These are phyloP conservation scores for Vimba vimba DNA, from an alignment of 2,113 vertebrate genomes.

Conservation along the genomic window DNA sequence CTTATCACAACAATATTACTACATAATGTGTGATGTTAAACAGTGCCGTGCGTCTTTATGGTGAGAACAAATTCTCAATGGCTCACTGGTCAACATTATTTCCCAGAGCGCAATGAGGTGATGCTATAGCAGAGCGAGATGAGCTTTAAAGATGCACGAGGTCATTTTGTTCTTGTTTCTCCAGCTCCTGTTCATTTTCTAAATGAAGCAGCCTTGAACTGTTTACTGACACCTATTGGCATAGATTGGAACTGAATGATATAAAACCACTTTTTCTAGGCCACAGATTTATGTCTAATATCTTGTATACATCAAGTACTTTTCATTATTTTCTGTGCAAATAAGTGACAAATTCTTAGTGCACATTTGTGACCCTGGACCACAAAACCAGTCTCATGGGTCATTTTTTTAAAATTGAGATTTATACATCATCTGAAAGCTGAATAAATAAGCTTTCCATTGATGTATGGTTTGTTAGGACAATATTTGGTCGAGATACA, in stretches of 20 bases:
- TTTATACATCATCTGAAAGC: too few species aligned
- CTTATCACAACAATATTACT: constrained; percentile 30
- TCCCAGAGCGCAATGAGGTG: not conserved
- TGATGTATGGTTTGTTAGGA: too few species aligned
- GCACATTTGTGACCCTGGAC: not conserved
- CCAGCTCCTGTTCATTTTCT: not conserved
- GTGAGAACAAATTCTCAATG: constrained; percentile 31
- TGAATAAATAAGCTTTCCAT: too few species aligned
- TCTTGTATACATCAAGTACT: too few species aligned
- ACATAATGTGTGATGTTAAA: constrained; percentile 32
- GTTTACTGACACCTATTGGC: not conserved
- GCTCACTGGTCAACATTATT: constrained; percentile 28
- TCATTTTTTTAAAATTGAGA: too few species aligned
- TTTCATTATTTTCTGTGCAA: too few species aligned
- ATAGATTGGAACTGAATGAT: not conserved
- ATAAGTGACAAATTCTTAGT: not conserved
- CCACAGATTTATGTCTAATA: too few species aligned
- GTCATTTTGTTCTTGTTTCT: not conserved
- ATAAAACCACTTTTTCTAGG: not conserved
- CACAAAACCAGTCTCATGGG: too few species aligned
- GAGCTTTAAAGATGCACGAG: not conserved
- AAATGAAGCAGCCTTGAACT: not conserved
- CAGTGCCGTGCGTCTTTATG: constrained; percentile 12
- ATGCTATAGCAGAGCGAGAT: constrained; percentile 2
- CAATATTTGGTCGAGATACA: too few species aligned